Base-by-base conservation (phyloP, 2,888 invertebrate genomes). In the Coelinius sp. region DNA sequence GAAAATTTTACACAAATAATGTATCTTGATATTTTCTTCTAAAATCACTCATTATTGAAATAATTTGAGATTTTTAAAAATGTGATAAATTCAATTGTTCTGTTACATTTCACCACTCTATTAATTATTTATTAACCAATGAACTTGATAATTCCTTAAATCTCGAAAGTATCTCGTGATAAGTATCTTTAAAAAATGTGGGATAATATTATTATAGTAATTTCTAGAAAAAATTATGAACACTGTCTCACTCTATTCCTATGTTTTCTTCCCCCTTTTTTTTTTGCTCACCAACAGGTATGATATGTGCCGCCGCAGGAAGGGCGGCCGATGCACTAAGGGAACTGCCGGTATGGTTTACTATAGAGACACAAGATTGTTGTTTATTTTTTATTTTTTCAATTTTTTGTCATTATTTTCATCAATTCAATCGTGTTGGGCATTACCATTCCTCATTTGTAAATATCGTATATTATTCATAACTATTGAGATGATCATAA, bases 311-410 rank as follows among this genome's bases (percentile, higher is more conserved):
- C 94, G 97, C 88, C 93, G 96, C 89, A 93, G 96, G 90, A 96
- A 96, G 92, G 97, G 96, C 90, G 97, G 97, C 89, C 94, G 96
- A 91, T 97, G 97, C 92, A 97, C 97, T 88, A 96, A 97, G 93
- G 97, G 97, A 93, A 97, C 97, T 90, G 97, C 97, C 91, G 97
- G 97, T 97, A 96, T 94, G 93, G 90, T 86, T 84, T 83, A 84
- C 84, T 84, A 84, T 83, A 82, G 84, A 79, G 83, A 84, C 83
- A 81, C 83, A 81, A 56, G 83, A 24, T 82, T 83, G 83, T 76
- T 74, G 71, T 66, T 70, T 67, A 74, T 69, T 65, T 71, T 62
- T 38, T 63, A 71, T 74, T 71, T 71, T 70, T 73, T 76, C 46
- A 72, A 74, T 71, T n/a, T n/a, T n/a, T n/a, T n/a, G n/a, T n/a